Evolutionary conservation across 2,113 vertebrate genomes (phyloP).

Genomic region (Romanogobio albipinnatus): DNA sequence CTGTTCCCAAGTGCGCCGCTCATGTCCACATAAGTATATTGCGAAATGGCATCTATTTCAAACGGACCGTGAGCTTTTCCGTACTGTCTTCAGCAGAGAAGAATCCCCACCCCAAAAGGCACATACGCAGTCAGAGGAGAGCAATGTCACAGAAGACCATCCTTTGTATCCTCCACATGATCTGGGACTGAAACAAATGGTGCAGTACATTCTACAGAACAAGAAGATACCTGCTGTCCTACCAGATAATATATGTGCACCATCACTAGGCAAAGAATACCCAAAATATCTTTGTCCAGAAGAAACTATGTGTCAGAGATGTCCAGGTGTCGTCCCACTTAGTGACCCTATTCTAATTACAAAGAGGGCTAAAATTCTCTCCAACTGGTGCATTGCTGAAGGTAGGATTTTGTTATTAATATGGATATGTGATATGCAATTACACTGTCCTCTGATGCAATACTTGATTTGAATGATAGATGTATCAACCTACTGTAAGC

Average conservation of each 20-base stretch:
- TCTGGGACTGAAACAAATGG: no score
- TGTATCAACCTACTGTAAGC: not conserved
- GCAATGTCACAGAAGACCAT: no score
- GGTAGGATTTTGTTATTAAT: not conserved
- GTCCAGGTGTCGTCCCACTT: not conserved
- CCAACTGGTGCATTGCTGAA: not conserved
- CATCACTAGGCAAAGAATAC: not conserved
- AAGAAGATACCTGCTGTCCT: slow-evolving; percentile 24
- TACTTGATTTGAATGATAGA: not conserved
- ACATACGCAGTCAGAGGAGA: no score
- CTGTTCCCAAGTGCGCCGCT: not conserved
- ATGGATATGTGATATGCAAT: not conserved
- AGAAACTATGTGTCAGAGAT: slow-evolving; percentile 2
- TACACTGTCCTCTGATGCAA: not conserved
- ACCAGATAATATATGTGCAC: not conserved
- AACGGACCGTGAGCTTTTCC: slow-evolving; percentile 1
- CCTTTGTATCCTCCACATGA: no score
- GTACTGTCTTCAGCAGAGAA: slow-evolving; percentile 17
- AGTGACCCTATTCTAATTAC: not conserved
- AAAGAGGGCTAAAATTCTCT: slow-evolving; percentile 7
- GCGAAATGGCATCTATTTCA: slow-evolving; percentile 29
- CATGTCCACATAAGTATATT: not conserved
- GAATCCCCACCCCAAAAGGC: no score
- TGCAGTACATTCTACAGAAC: not conserved
- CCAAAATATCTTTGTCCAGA: slow-evolving; percentile 10